Conservation (phyloP, 2,797 vertebrate genomes). For the Hyperoplus lanceolatus region DNA sequence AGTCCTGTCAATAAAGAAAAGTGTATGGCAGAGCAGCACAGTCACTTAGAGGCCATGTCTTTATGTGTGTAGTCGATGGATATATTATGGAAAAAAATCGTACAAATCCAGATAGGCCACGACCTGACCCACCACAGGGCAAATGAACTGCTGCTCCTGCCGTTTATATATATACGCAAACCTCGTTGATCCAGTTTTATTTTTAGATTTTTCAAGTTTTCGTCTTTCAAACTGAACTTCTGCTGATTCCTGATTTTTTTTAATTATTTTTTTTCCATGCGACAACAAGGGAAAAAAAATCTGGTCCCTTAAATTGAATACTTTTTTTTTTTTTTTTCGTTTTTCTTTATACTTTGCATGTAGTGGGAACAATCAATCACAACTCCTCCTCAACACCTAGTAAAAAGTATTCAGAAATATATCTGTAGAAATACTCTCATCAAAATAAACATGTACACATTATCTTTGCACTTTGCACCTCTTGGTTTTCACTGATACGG, state of each 20-base stretch:
- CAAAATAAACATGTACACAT: conserved; percentile 75
- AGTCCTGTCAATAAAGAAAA: conserved; percentile 64
- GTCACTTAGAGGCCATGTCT: conserved; percentile 68
- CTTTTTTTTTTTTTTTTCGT: conserved; percentile 10
- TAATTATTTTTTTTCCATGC: conserved; percentile 20
- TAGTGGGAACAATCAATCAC: conserved; percentile 59
- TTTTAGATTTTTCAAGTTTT: conserved; percentile 53
- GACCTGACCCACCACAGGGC: conserved; percentile 64
- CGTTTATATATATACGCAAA: conserved; percentile 20
- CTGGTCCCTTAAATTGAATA: conserved; percentile 65
- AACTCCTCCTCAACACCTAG: conserved; percentile 52
- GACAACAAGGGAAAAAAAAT: conserved; percentile 50
- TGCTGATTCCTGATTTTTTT: conserved; percentile 15
- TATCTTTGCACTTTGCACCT: conserved; percentile 59
- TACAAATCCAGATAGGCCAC: conserved; percentile 58
- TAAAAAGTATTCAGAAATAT: conserved; percentile 79
- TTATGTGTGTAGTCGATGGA: conserved; percentile 14
- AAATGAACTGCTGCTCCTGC: conserved; percentile 61
- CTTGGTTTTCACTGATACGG: conserved; percentile 43
- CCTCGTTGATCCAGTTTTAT: conserved; percentile 50
- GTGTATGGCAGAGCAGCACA: conserved; percentile 69
- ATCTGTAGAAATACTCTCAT: conserved; percentile 81
- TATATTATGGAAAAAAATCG: conserved; percentile 52
- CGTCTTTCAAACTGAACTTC: conserved; percentile 18
- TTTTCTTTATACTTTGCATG: conserved; percentile 46